Conservation (phyloP, 2,888 invertebrate species). For the Thymelicus sylvestris region DNA sequence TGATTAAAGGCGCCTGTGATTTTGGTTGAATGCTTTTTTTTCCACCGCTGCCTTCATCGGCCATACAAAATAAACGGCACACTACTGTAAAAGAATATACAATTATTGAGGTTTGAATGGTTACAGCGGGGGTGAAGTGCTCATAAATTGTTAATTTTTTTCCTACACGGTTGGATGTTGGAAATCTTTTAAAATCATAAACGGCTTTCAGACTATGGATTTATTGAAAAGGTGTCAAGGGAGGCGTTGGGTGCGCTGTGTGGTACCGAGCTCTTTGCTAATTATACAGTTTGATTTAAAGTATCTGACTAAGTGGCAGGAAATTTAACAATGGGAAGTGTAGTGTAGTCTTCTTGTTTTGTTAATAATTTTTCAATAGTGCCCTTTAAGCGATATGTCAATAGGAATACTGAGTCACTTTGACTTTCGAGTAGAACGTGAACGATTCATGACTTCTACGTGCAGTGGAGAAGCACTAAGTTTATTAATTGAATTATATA, state of each 20-base stretch:
- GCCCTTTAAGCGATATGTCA: neutral
- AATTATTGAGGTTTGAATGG: constrained; percentile 84
- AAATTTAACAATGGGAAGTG: constrained; percentile 30
- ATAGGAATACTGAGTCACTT: constrained; percentile 3
- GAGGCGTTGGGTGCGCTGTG: constrained; percentile 60
- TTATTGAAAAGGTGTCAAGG: constrained; percentile 69
- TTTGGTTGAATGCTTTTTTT: constrained; percentile 83
- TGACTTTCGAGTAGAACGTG: neutral
- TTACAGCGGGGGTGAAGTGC: constrained; percentile 84
- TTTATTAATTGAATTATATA: no score
- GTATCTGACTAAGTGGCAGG: constrained; percentile 25
- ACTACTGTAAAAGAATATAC: constrained; percentile 85
- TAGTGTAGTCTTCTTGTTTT: constrained; percentile 7
- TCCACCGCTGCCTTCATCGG: constrained; percentile 73
- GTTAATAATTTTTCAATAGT: neutral
- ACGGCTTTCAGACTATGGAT: constrained; percentile 64
- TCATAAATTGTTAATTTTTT: constrained; percentile 82
- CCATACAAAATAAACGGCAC: constrained; percentile 79
- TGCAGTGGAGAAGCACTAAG: no score
- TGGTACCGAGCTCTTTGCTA: constrained; percentile 68
- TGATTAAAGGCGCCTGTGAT: constrained; percentile 85
- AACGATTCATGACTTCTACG: no score
- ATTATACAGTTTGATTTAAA: constrained; percentile 66
- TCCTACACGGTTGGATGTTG: constrained; percentile 58
- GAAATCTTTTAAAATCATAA: constrained; percentile 80